phyloP scores from a whole-genome alignment of 2,113 vertebrate species.

The Theristicus caerulescens region DNA sequence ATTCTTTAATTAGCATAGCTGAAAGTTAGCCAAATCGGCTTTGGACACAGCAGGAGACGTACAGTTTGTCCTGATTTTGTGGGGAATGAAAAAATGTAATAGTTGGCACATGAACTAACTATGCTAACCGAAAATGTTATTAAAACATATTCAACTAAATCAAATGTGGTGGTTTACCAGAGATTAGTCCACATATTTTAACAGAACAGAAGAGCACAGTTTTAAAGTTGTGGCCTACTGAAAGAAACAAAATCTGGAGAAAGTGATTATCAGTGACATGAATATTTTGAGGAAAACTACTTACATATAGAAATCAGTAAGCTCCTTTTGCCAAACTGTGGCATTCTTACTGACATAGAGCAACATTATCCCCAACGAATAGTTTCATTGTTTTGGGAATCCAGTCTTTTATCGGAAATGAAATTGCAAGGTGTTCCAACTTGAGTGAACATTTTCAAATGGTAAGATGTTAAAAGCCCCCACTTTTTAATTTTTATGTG shows the following conservation, averaged over 20 bases:
- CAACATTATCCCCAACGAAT: neutral
- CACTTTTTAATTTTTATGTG: neutral
- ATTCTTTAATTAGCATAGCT: constrained; percentile 75
- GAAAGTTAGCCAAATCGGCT: constrained; percentile 70
- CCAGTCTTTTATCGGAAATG: neutral
- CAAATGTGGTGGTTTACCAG: constrained; percentile 56
- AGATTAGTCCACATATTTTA: constrained; percentile 45
- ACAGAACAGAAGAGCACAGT: neutral
- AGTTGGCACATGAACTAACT: constrained; percentile 68
- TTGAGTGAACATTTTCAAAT: neutral
- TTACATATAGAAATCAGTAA: neutral
- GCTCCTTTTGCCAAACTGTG: neutral
- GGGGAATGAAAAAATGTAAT: constrained; percentile 70
- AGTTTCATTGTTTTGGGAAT: neutral
- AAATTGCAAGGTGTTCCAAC: neutral
- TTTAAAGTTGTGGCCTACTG: neutral
- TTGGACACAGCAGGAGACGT: constrained; percentile 65
- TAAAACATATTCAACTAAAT: constrained; percentile 58
- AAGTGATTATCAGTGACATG: neutral
- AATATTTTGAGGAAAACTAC: neutral
- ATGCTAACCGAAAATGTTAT: constrained; percentile 63
- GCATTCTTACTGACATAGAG: neutral
- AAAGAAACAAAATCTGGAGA: neutral
- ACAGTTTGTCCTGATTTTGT: constrained; percentile 75
- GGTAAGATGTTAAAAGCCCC: neutral